These are phyloP conservation scores for Troides oblongomaculatus DNA, from an alignment of 2,888 invertebrate genomes.

Conservation along the genomic window DNA sequence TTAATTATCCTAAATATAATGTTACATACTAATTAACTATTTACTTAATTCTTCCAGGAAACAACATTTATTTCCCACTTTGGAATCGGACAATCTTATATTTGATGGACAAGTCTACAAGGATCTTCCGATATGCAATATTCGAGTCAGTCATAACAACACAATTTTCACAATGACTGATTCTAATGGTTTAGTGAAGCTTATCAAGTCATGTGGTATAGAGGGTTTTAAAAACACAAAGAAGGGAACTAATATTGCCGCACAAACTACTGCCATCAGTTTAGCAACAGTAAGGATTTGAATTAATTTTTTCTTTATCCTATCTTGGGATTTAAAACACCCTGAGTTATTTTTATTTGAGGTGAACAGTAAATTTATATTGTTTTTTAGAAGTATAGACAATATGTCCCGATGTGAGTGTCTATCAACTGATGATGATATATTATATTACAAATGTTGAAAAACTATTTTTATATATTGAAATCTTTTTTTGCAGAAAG, in stretches of 20 bases:
- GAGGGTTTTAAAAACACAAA: slow-evolving; percentile 97
- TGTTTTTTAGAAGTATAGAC: not conserved
- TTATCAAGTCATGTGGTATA: slow-evolving; percentile 88
- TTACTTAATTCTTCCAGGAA: slow-evolving; percentile 73
- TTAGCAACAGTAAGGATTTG: slow-evolving; percentile 84
- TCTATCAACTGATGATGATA: too few relatives aligned
- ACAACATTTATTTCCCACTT: slow-evolving; percentile 86
- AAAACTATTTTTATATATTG: not conserved
- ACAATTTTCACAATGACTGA: slow-evolving; percentile 90
- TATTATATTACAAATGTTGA: too few relatives aligned
- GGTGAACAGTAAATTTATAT: slow-evolving; percentile 8
- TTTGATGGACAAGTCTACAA: slow-evolving; percentile 89
- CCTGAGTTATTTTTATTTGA: slow-evolving; percentile 3
- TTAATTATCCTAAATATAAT: too few relatives aligned
- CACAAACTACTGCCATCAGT: slow-evolving; percentile 94
- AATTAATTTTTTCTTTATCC: too few relatives aligned
- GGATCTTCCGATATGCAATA: slow-evolving; percentile 90
- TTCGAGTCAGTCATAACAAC: slow-evolving; percentile 92
- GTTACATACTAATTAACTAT: not conserved
- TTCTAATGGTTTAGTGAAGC: slow-evolving; percentile 81
- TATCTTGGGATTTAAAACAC: not conserved
- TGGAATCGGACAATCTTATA: slow-evolving; percentile 84
- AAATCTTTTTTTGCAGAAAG: slow-evolving; percentile 78
- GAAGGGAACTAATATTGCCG: slow-evolving; percentile 98
- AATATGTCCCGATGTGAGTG: too few relatives aligned